Evolutionary conservation across 2,113 vertebrate species (phyloP).

Genomic region (Ranitomeya variabilis): DNA sequence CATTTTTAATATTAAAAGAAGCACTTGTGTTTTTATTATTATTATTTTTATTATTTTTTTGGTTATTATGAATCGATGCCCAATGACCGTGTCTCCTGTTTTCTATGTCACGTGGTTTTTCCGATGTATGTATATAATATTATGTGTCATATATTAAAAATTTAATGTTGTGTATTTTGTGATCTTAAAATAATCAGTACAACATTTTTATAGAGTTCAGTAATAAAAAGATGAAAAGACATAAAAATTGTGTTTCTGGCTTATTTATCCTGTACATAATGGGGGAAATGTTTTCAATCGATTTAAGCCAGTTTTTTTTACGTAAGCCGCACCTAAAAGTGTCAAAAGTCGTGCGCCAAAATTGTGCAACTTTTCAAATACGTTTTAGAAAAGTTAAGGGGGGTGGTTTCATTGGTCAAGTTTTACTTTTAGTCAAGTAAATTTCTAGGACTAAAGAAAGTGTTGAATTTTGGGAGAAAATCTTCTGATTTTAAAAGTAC

Average conservation of each 20-base stretch:
- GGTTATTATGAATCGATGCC: constrained; percentile 81
- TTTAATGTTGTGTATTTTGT: constrained; percentile 84
- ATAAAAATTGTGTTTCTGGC: background rate
- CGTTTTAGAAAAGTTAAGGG: too few relatives aligned
- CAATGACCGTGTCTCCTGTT: constrained; percentile 75
- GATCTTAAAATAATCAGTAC: constrained; percentile 80
- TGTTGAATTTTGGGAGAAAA: too few relatives aligned
- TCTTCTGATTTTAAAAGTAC: too few relatives aligned
- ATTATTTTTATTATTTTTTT: constrained; percentile 71
- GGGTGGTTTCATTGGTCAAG: too few relatives aligned
- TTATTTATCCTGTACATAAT: background rate
- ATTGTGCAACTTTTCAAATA: too few relatives aligned
- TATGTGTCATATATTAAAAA: constrained; percentile 80
- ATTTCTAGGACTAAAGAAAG: too few relatives aligned
- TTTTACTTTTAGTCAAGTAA: too few relatives aligned
- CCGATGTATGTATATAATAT: constrained; percentile 87
- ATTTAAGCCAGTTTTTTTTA: too few relatives aligned
- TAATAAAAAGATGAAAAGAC: constrained; percentile 80
- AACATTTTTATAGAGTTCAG: constrained; percentile 82
- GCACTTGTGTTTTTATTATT: constrained; percentile 83
- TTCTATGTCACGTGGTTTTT: constrained; percentile 70
- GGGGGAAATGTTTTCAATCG: too few relatives aligned
- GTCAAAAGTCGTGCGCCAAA: too few relatives aligned
- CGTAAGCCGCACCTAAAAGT: too few relatives aligned
- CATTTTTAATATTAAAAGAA: constrained; percentile 87